Percentiles rank a stretch among this genome's conserved stretches.
These are phyloP conservation scores for Centropyge bicolor DNA, from an alignment of 2,797 vertebrate genomes.

Conservation along the genomic window DNA sequence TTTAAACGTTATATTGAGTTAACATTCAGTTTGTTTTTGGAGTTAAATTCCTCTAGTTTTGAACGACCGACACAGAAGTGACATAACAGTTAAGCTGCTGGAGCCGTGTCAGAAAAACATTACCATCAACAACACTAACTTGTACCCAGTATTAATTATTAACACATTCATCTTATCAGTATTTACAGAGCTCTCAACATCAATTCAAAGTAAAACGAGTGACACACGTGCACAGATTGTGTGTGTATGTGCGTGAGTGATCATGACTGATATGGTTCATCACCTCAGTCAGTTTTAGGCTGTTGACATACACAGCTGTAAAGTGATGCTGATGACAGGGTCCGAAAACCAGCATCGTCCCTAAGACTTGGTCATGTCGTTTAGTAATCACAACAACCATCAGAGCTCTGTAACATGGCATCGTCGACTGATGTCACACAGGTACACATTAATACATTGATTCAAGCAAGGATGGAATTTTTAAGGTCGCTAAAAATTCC, in stretches of 20 bases:
- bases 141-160: neutral
- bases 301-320: neutral
- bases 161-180: neutral
- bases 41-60: no score
- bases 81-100: neutral
- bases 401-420: neutral
- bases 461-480: no score
- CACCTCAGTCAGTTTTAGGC: neutral
- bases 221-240: neutral
- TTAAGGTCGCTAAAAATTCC: no score
- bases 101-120: neutral
- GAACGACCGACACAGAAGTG: neutral
- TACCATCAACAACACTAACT: neutral
- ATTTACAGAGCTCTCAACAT: neutral
- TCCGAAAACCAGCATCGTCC: neutral
- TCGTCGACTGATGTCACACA: neutral
- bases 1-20: no score
- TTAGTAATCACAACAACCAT: neutral
- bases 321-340: neutral
- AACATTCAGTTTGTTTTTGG: no score
- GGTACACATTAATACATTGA: neutral
- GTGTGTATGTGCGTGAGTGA: neutral
- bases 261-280: neutral
- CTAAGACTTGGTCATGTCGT: neutral
- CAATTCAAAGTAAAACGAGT: neutral